Evolutionary conservation across 2,113 vertebrate genomes (phyloP).

Genomic region (Laterallus jamaicensis): DNA sequence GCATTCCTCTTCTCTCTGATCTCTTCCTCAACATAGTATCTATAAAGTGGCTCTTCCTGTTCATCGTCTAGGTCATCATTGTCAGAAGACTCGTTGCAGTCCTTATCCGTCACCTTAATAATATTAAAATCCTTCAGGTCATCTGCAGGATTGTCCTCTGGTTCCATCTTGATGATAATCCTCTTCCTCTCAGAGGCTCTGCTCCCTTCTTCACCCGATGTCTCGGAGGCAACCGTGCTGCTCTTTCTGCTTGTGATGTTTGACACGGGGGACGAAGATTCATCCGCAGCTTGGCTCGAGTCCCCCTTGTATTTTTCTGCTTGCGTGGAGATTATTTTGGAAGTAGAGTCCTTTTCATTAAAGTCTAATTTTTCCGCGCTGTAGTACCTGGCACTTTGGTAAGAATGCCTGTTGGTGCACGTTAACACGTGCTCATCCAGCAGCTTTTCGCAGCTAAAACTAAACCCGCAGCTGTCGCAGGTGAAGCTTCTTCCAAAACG

Average conservation of each 20-base stretch:
- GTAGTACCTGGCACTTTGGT: conserved; percentile 77
- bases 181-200: conserved; percentile 79
- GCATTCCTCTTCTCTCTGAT: conserved; percentile 75
- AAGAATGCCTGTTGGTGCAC: conserved; percentile 93
- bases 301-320: conserved; percentile 83
- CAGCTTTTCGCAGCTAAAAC: conserved; percentile 97
- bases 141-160: conserved; percentile 81
- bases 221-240: conserved; percentile 75
- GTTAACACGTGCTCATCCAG: conserved; percentile 94
- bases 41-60: conserved; percentile 80
- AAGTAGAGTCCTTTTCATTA: conserved; percentile 84
- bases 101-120: conserved; percentile 83
- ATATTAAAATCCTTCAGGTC: conserved; percentile 86
- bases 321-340: conserved; percentile 81
- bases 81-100: conserved; percentile 80
- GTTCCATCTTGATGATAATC: conserved; percentile 90
- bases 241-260: conserved; percentile 71
- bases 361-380: conserved; percentile 79
- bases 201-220: conserved; percentile 76
- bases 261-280: conserved; percentile 65
- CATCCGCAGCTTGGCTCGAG: conserved; percentile 75
- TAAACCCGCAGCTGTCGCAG: conserved; percentile 97
- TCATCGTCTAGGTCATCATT: conserved; percentile 80
- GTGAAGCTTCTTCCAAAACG: conserved; percentile 97
- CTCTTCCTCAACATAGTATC: conserved; percentile 77